Evolutionary conservation across 2,888 invertebrate genomes (phyloP).

Genomic region (Philopedon plagiatum): DNA sequence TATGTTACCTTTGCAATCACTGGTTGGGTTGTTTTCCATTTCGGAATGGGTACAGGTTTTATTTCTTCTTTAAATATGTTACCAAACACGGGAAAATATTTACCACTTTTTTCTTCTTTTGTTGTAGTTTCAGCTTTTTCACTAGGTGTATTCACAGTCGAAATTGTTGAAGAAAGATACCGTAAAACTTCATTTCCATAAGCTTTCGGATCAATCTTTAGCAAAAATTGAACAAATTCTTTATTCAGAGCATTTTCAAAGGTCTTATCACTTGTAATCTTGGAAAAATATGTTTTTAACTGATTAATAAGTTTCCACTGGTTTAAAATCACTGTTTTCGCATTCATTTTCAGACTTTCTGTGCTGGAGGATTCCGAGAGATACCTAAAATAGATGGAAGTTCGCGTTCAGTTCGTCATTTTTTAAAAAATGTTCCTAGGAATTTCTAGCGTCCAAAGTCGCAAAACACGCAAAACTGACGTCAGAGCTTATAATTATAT

Average conservation of each 20-base stretch:
- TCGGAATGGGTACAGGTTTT: slow-evolving; percentile 64
- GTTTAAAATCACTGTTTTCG: slow-evolving; percentile 62
- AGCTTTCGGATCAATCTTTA: slow-evolving; percentile 68
- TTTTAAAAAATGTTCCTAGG: not conserved
- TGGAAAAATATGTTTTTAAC: slow-evolving; percentile 69
- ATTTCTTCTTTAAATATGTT: slow-evolving; percentile 63
- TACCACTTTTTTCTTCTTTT: slow-evolving; percentile 46
- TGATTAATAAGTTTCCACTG: slow-evolving; percentile 70
- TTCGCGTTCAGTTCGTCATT: no score
- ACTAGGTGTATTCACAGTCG: not conserved
- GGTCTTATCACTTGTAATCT: slow-evolving; percentile 67
- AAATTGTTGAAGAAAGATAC: slow-evolving; percentile 58
- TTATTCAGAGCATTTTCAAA: slow-evolving; percentile 69
- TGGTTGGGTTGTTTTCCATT: slow-evolving; percentile 68
- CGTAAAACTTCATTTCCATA: slow-evolving; percentile 63
- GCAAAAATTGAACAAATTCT: slow-evolving; percentile 70
- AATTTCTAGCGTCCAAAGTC: not conserved
- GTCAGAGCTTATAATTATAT: slow-evolving; percentile 8
- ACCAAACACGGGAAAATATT: slow-evolving; percentile 65
- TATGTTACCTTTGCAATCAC: slow-evolving; percentile 52
- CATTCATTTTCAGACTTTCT: slow-evolving; percentile 61
- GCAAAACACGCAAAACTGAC: slow-evolving; percentile 7
- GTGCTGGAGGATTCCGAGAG: slow-evolving; percentile 34
- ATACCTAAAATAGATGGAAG: slow-evolving; percentile 29
- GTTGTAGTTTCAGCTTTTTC: slow-evolving; percentile 25